Base-by-base conservation (phyloP, 2,113 vertebrate genomes). In the Oostethus manadensis region DNA sequence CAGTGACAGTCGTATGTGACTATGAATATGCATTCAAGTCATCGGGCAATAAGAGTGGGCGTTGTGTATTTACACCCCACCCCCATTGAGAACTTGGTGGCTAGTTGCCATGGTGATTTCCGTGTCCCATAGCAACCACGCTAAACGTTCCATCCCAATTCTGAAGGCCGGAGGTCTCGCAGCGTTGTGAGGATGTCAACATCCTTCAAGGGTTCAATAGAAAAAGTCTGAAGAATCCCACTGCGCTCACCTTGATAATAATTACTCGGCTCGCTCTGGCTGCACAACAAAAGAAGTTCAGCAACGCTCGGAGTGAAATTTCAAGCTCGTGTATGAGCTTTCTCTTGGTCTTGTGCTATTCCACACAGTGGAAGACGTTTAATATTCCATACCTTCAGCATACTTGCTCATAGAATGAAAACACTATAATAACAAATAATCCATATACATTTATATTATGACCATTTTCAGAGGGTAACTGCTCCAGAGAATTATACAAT, bases 1-100 rank as follows among this genome's bases (percentile, higher is more conserved):
- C 76, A 79, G 76, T 82, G 77, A 80, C 76, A 7, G 29, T 71
- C 10, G 60, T 60, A 67, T 79, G 79, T 84, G 78, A 82, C 66
- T 70, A 78, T 85, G 81, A 85, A 87, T 84, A 82, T 87, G 81
- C 76, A 87, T 81, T 38, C 58, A 63, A 74, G 63, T 51, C 23
- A 80, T 43, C 67, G 68, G 78, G 76, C 66, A 75, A 75, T 68
- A 64, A 56, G 61, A 74, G 75, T 74, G 82, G 77, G 68, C 66
- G 81, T 75, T 68, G 63, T 16, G 70, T 80, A 74, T 78, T 79
- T 75, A 78, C 68, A 58, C 63, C 64, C 46, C 15, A 10, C 54
- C 8, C n/a, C 13, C 17, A 48, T 49, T 38, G 66, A 73, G 79
- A 75, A 81, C 3, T 51, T 53, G 35, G 58, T 75, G 62, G 58